Percentiles rank a stretch among this genome's conserved stretches.
These are phyloP conservation scores for Oreocharis arfaki DNA, from an alignment of 2,113 vertebrate genomes.

Conservation along the genomic window DNA sequence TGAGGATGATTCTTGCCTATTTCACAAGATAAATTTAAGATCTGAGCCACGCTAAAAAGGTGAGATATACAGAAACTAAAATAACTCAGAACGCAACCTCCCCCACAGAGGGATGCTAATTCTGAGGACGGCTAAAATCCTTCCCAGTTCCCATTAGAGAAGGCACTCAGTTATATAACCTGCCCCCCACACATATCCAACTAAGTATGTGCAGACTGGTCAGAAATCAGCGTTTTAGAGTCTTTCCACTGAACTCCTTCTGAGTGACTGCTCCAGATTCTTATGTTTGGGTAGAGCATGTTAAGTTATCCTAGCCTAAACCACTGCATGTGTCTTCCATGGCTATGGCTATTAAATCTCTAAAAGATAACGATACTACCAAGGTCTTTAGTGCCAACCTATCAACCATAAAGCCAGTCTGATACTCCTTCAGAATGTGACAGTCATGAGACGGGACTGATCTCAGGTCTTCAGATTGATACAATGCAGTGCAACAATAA, in stretches of 20 bases:
- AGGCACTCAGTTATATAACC: neutral
- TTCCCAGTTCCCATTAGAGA: neutral
- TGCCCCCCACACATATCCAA: neutral
- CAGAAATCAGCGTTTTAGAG: neutral
- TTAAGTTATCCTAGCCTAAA: neutral
- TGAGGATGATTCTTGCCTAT: neutral
- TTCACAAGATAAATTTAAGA: neutral
- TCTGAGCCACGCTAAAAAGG: neutral
- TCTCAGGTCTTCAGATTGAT: neutral
- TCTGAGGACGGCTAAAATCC: neutral
- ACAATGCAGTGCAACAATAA: neutral
- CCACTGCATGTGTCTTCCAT: neutral
- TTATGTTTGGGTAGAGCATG: neutral
- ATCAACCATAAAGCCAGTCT: neutral
- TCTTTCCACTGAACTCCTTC: neutral
- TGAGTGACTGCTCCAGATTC: neutral
- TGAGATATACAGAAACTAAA: neutral
- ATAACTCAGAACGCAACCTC: neutral
- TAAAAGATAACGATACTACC: neutral
- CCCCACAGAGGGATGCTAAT: neutral
- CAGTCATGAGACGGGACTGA: neutral
- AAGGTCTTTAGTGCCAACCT: neutral
- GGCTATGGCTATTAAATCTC: neutral
- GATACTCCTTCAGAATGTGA: neutral
- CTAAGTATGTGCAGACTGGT: neutral